Percentiles rank a stretch among this genome's conserved stretches.
Conservation (phyloP, 92 coral and sea anemone genomes). For the Parazoanthus swiftii region DNA sequence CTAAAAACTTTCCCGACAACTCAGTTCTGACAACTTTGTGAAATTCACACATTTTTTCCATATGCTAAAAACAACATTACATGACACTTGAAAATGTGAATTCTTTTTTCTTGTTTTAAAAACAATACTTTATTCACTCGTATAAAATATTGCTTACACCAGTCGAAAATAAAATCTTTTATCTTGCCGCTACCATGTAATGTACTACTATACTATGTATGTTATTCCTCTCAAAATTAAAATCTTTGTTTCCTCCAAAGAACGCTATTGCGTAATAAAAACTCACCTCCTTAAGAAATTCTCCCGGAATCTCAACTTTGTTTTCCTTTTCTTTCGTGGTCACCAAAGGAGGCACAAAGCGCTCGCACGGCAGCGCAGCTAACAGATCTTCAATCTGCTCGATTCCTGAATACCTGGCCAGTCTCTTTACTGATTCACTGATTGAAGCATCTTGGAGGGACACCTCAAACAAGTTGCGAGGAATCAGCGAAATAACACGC, state of each 20-base stretch:
- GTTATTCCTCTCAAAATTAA: no score
- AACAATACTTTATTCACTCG: no score
- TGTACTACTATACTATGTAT: no score
- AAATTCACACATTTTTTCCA: no score
- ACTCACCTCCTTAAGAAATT: neutral
- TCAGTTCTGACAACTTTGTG: no score
- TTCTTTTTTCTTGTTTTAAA: no score
- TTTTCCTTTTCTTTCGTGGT: neutral
- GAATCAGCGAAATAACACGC: constrained; percentile 15
- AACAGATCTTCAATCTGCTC: neutral
- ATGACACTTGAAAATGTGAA: no score
- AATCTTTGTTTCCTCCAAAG: neutral
- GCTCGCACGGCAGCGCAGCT: neutral
- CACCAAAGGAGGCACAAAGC: neutral
- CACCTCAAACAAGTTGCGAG: constrained; percentile 6
- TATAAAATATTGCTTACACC: no score
- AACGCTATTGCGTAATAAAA: neutral
- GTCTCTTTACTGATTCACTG: neutral
- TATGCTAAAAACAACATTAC: no score
- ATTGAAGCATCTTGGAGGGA: neutral
- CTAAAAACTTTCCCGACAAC: no score
- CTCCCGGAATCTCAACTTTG: neutral
- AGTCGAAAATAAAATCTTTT: no score
- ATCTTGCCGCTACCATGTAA: no score
- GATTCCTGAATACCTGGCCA: neutral